phyloP scores from a whole-genome alignment of 2,797 vertebrate species.

The Sebastes trivittatus region DNA sequence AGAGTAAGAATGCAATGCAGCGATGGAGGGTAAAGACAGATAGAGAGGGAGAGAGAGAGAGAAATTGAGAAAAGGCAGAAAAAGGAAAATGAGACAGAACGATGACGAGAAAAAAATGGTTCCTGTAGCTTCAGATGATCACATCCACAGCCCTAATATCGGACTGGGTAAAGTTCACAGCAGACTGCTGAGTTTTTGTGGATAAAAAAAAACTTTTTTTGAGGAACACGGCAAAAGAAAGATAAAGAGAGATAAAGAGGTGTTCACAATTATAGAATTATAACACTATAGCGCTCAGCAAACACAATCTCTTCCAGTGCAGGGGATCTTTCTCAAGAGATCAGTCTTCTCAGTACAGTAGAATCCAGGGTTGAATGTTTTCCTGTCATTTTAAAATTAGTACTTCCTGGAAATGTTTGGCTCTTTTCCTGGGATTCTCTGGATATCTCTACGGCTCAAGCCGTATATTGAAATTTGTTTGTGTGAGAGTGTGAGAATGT shows the following conservation, averaged over 20 bases:
- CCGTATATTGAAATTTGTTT: no score
- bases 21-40: background rate
- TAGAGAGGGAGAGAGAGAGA: background rate
- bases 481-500: no score
- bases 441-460: background rate
- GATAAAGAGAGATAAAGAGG: background rate
- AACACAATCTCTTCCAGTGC: background rate
- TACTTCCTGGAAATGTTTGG: background rate
- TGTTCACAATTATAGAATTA: background rate
- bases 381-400: background rate
- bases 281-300: background rate
- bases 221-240: no score
- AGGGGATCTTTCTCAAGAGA: no score
- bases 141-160: slow-evolving; percentile 38
- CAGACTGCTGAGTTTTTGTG: slow-evolving; percentile 9
- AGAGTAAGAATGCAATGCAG: background rate
- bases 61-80: background rate
- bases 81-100: slow-evolving; percentile 2
- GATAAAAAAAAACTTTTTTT: background rate
- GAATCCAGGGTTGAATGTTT: background rate
- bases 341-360: background rate
- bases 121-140: slow-evolving; percentile 23
- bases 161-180: slow-evolving; percentile 29
- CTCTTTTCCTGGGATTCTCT: background rate
- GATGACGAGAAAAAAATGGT: slow-evolving; percentile 3